These are phyloP conservation scores for Phragmatobia fuliginosa DNA, from an alignment of 2,888 invertebrate species.

Conservation along the genomic window DNA sequence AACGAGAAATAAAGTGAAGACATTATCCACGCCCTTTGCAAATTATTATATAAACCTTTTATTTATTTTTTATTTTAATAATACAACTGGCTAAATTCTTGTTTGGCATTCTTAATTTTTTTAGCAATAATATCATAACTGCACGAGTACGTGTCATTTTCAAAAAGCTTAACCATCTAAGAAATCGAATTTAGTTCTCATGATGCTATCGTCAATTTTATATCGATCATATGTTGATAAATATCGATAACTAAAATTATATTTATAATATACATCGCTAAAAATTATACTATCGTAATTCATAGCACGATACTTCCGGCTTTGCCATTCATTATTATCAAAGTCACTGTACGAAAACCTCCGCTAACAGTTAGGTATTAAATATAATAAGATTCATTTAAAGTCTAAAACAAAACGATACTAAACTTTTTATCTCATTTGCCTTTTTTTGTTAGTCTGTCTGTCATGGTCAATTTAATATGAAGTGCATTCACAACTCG, in stretches of 20 bases:
- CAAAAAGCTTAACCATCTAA: background rate
- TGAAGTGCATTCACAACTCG: constrained; percentile 19
- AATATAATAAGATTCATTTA: constrained; percentile 27
- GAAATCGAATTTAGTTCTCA: background rate
- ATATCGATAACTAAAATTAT: background rate
- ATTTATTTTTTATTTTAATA: too few species aligned
- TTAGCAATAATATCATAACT: background rate
- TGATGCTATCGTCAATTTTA: background rate
- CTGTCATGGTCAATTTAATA: constrained; percentile 21
- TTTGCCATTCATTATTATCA: background rate
- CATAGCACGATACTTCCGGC: background rate
- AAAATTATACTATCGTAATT: background rate
- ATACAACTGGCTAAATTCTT: too few species aligned
- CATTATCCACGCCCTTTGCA: background rate
- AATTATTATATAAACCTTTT: too few species aligned
- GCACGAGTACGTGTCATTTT: background rate
- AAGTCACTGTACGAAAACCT: background rate
- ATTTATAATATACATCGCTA: background rate
- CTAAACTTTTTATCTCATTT: constrained; percentile 22
- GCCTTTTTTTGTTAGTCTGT: constrained; percentile 33
- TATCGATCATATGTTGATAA: background rate
- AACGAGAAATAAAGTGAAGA: background rate
- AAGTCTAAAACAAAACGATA: constrained; percentile 23
- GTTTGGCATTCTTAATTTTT: too few species aligned
- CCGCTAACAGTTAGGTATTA: background rate